Base-by-base conservation (phyloP, 2,113 vertebrate genomes). In the Pyxicephalus adspersus region DNA sequence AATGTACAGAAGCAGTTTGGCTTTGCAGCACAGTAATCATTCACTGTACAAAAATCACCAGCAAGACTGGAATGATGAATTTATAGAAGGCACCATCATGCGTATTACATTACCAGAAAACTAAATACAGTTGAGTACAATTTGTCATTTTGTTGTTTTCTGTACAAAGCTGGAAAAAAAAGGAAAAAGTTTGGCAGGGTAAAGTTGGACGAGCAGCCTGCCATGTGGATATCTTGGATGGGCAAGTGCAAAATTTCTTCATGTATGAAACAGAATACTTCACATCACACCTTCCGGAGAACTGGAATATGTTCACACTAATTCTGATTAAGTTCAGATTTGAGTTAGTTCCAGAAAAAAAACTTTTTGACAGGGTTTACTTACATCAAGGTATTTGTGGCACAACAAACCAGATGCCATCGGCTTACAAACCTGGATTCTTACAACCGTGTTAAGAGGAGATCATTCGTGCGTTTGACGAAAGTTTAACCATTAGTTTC, bases 31-130 rank as follows among this genome's bases (percentile, higher is more conserved):
- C 93, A 92, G 87, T 86, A 91, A 90, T 91, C 86, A 86, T 91
- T 92, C 92, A 92, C 89, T 85, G 84, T 90, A 93, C 92, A 92
- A 94, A n/a, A 90, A 91, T 91, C 93, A 90, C 94, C 90, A 90
- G 94, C 92, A 93, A 89, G 93, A 95, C 94, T 95, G 91, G 92
- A 97, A 95, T 94, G 92, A 96, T 94, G 94, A 95, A 92, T 93
- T 92, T 92, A 91, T 89, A 93, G 95, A 97, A 98, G 96, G 96
- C 95, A 97, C 95, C 96, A 94, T 96, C 95, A 97, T 96, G 95
- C 95, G 93, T 93, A 87, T 92, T 92, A 93, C 90, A 91, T 93
- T 91, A 93, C 91, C 90, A 90, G 90, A 94, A 90, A 92, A 93
- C 92, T 88, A 88, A 91, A 89, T 92, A 93, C 96, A 93, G 94